Evolutionary conservation across 2,113 vertebrate species (phyloP).

Genomic region (Callocephalon fimbriatum): DNA sequence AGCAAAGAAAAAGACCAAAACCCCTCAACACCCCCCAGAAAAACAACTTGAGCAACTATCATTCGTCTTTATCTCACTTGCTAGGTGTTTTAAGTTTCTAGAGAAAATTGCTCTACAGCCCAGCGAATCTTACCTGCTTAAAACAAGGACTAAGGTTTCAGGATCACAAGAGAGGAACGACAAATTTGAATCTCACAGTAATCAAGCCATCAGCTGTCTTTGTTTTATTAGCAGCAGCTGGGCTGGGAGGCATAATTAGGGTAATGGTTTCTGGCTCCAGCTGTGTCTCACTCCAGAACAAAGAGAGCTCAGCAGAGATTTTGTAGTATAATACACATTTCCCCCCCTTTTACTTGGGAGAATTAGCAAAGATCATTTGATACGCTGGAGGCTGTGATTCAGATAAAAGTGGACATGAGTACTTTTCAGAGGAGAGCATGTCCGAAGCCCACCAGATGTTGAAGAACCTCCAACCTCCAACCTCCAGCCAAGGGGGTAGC

Average conservation of each 20-base stretch:
- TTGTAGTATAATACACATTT: neutral
- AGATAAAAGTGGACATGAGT: neutral
- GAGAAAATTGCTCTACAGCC: neutral
- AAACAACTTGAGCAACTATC: neutral
- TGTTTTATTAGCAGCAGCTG: conserved; percentile 41
- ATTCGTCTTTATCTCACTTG: neutral
- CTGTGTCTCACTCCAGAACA: conserved; percentile 55
- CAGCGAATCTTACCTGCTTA: neutral
- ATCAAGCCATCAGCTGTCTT: conserved; percentile 52
- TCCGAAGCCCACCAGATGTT: neutral
- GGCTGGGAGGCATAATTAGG: conserved; percentile 56
- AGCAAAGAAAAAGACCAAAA: neutral
- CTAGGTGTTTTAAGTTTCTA: neutral
- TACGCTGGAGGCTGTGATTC: neutral
- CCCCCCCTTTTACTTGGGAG: neutral
- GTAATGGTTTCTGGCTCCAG: conserved; percentile 53
- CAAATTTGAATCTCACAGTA: conserved; percentile 50
- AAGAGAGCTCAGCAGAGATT: conserved; percentile 44
- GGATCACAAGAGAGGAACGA: neutral
- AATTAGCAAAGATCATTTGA: neutral
- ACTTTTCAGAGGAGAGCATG: neutral
- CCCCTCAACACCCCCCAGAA: neutral
- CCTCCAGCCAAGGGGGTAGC: neutral
- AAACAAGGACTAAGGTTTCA: neutral
- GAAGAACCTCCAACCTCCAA: neutral